Evolutionary conservation across 2,797 vertebrate species (phyloP).

Genomic region (Poecile montanus): DNA sequence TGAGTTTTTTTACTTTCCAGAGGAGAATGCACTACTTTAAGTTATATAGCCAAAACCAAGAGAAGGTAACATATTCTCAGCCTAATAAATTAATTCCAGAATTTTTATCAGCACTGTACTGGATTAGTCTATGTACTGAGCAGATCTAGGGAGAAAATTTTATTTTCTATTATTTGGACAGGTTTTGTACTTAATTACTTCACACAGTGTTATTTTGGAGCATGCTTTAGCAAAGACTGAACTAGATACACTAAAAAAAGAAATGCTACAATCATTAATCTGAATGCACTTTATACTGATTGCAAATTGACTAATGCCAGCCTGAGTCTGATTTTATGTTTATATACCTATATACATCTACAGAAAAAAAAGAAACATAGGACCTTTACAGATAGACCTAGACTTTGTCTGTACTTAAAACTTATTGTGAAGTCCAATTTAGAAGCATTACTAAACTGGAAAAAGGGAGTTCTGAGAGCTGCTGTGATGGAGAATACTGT

Average conservation of each 20-base stretch:
- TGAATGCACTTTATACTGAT: background rate
- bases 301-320: background rate
- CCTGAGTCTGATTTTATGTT: background rate
- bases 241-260: background rate
- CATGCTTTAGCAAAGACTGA: background rate
- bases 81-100: background rate
- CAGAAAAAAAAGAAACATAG: background rate
- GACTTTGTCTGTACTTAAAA: background rate
- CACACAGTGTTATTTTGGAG: background rate
- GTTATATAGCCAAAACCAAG: background rate
- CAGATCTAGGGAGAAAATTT: background rate
- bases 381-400: background rate
- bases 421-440: background rate
- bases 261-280: background rate
- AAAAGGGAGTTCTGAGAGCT: background rate
- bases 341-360: background rate
- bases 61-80: background rate
- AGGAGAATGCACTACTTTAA: background rate
- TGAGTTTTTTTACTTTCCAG: background rate
- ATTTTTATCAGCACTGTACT: background rate
- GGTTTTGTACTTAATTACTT: background rate
- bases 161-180: background rate
- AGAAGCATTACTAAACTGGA: background rate
- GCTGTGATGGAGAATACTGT: background rate
- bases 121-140: background rate